Base-by-base conservation (phyloP, 2,113 vertebrate genomes). In the Dendrocopos noguchii region DNA sequence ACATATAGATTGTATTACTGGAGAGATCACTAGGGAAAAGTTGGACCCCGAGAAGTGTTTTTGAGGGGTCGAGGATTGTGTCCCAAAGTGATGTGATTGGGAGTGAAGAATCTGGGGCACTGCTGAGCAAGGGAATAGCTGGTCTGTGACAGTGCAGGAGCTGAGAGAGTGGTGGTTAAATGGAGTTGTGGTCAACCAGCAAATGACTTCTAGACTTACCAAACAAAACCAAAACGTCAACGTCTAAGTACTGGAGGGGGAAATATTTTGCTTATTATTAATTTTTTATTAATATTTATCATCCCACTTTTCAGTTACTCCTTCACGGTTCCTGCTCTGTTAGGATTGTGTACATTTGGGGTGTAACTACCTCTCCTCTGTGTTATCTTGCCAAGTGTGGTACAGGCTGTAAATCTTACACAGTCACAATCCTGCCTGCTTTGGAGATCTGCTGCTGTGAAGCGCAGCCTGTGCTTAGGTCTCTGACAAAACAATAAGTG, bases 1-100 rank as follows among this genome's bases (percentile, higher is more conserved):
- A 7, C 0, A 0, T 6, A 22, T 15, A 10, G 25, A 3, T 46
- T 1, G 4, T 5, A 8, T 29, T 36, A 5, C 12, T 11, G 61
- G 13, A 7, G n/a, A 18, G 55, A 4, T 8, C 0, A 0, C 67
- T 7, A 60, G 12, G 28, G 27, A 70, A 13, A 29, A 6, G 20
- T 0, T 27, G 29, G 31, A 10, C 9, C 20, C 1, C 10, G 12
- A 20, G 7, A 42, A 11, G 5, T 5, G 14, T 6, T 55, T 24
- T 25, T 13, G 3, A 22, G 31, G 21, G 60, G 7, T 6, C 42
- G 29, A 9, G 33, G 66, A 3, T 39, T 6, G 19, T 3, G 46
- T 68, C 56, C 18, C 19, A 1, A 0, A 44, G 27, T 4, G 3
- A 2, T 0, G 4, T 1, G 28, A 7, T 4, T 22, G 57, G 79